A percentile compares a stretch with the other conserved stretches of the same genome.
These are phyloP conservation scores for Salminus brasiliensis DNA, from an alignment of 2,113 vertebrate species.

Conservation along the genomic window DNA sequence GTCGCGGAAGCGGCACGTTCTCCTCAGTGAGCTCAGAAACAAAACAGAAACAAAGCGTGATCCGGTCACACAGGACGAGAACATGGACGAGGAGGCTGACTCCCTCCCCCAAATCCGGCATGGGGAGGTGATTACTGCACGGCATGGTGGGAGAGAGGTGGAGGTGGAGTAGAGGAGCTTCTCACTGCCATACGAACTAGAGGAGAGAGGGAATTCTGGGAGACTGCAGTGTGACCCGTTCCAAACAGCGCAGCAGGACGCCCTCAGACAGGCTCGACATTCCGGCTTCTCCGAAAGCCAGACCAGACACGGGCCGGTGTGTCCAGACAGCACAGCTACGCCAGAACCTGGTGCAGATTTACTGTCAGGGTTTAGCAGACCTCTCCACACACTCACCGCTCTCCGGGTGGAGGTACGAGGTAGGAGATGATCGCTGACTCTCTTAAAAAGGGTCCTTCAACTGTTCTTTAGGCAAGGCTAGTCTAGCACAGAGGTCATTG, in stretches of 20 bases:
- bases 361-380: no score
- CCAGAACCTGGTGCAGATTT: no score
- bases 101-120: slow-evolving; percentile 10
- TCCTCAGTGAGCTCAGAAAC: background rate
- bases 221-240: slow-evolving; percentile 8
- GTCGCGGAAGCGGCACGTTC: background rate
- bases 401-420: no score
- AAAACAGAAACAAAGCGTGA: slow-evolving; percentile 16
- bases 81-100: background rate
- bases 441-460: no score
- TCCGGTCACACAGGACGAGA: background rate
- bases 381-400: no score
- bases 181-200: background rate
- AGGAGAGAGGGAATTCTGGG: background rate
- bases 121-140: slow-evolving; percentile 16
- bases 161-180: background rate
- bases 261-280: slow-evolving; percentile 28
- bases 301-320: no score
- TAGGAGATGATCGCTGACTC: no score
- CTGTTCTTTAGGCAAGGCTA: no score
- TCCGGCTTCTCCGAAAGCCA: slow-evolving; percentile 14
- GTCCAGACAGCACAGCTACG: no score
- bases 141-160: background rate
- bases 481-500: no score
- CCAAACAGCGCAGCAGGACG: slow-evolving; percentile 40